Base-by-base conservation (phyloP, 2,888 invertebrate species). In the Ditula angustiorana region DNA sequence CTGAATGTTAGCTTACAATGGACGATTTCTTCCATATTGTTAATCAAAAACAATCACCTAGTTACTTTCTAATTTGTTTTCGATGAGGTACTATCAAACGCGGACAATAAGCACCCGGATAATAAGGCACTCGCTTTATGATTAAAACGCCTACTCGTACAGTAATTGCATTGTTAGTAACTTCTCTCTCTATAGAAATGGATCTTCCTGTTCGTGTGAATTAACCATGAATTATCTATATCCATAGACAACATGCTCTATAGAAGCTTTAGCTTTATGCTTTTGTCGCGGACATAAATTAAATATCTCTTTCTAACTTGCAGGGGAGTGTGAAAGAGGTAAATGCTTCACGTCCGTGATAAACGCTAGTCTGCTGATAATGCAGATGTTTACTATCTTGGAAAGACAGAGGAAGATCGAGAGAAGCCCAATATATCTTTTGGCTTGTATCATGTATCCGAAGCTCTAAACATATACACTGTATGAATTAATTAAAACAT, bases 341-440 rank as follows among this genome's bases (percentile, higher is more conserved):
- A n/a, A n/a, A n/a, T n/a, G n/a, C n/a, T n/a, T n/a, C n/a, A n/a
- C n/a, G n/a, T n/a, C n/a, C n/a, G n/a, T n/a, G n/a, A n/a, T n/a
- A n/a, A n/a, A n/a, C n/a, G n/a, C n/a, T n/a, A n/a, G n/a, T n/a
- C n/a, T n/a, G n/a, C n/a, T n/a, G n/a, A n/a, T n/a, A 1, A 41
- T 16, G 2, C 37, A 26, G 10, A 33, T 44, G 49, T 62, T 50
- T 44, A 28, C 28, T 21, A 28, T 56, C 35, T 37, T 2, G 16
- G 62, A 37, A 56, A 62, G 56, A 49, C 41, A 49, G 5, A 13
- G 61, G 61, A 49, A 61, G 53, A 56, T 7, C 35, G 19, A 37
- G 21, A 49, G 61, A 56, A 56, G 41, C 13, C 13, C 13, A 41
- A 16, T 26, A 3, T 26, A 26, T 26, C 3, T 26, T 26, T 5